Conservation (phyloP, 2,888 invertebrate species). For the Hirtodrosophila cameraria region DNA sequence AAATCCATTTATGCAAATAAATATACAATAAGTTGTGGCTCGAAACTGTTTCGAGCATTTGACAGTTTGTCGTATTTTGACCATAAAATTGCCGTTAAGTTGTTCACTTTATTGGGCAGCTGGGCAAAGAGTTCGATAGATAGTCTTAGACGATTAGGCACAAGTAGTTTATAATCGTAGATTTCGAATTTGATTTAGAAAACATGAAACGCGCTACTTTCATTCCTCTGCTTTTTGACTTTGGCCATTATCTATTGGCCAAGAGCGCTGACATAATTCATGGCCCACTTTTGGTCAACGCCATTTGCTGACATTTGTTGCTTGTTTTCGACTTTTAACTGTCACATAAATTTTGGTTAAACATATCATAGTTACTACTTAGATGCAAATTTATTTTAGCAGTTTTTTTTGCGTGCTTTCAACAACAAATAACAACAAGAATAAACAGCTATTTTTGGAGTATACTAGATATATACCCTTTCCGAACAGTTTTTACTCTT, state of each 20-base stretch:
- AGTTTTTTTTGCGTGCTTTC: conserved; percentile 9
- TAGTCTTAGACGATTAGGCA: conserved; percentile 1
- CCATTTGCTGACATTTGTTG: conserved; percentile 74
- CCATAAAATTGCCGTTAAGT: conserved; percentile 74
- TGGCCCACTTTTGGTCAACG: conserved; percentile 67
- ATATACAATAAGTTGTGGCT: conserved; percentile 43
- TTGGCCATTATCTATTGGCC: conserved; percentile 15
- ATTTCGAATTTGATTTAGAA: conserved; percentile 9
- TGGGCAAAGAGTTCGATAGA: conserved; percentile 11
- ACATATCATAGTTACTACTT: conserved; percentile 39
- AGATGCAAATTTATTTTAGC: conserved; percentile 32
- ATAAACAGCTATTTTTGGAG: no score
- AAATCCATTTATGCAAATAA: conserved; percentile 72
- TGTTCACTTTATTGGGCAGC: conserved; percentile 60
- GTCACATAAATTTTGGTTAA: conserved; percentile 70
- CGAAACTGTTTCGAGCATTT: conserved; percentile 53
- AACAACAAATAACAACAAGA: no score
- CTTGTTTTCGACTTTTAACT: conserved; percentile 72
- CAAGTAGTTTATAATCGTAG: conserved; percentile 1
- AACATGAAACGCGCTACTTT: conserved; percentile 15
- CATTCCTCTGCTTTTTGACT: conserved; percentile 1
- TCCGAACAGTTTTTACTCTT: no score
- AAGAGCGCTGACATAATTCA: conserved; percentile 62
- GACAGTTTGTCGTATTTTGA: conserved; percentile 67
- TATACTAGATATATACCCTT: no score